Conservation (phyloP, 2,888 invertebrate species). For the Diplazon laetatorius region DNA sequence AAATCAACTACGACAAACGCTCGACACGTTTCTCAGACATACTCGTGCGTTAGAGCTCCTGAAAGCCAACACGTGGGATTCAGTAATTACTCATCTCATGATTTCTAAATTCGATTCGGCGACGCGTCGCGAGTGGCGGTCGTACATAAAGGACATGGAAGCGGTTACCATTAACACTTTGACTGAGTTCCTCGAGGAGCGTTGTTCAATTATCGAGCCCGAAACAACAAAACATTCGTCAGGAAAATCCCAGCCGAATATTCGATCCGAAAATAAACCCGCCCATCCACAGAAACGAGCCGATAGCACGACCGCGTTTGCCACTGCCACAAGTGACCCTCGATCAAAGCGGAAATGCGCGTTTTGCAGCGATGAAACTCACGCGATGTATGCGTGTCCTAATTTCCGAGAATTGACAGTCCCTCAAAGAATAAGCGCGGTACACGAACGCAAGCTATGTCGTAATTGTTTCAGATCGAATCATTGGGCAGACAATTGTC, state of each 20-base stretch:
- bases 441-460: constrained; percentile 37
- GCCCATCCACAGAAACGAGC: neutral
- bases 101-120: constrained; percentile 31
- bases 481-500: constrained; percentile 22
- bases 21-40: constrained; percentile 25
- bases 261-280: constrained; percentile 11
- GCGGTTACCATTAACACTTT: constrained; percentile 6
- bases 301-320: constrained; percentile 12
- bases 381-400: constrained; percentile 17
- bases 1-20: constrained; percentile 23
- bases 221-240: constrained; percentile 3
- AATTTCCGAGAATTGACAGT: constrained; percentile 37
- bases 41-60: constrained; percentile 31
- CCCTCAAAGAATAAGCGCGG: constrained; percentile 18
- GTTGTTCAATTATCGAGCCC: constrained; percentile 44
- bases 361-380: constrained; percentile 30
- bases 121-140: constrained; percentile 49
- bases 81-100: constrained; percentile 39
- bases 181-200: constrained; percentile 48
- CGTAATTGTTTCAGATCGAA: constrained; percentile 38
- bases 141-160: constrained; percentile 22
- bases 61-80: constrained; percentile 37
- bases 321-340: neutral
- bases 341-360: constrained; percentile 1
- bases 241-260: constrained; percentile 15